Conservation (phyloP, 2,113 vertebrate species). For the Tragelaphus scriptus region DNA sequence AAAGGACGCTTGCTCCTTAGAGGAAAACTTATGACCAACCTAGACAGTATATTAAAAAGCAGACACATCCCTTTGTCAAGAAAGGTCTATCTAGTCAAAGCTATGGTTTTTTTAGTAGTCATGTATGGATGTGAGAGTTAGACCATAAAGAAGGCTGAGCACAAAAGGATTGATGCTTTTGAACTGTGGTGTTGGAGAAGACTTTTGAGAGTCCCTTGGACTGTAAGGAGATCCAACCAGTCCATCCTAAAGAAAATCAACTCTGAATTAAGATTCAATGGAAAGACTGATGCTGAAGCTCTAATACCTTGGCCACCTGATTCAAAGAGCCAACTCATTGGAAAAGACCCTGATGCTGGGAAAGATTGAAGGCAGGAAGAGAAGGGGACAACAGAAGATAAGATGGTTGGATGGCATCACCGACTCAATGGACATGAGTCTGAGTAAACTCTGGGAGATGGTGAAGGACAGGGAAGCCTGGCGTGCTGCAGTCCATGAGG, state of each 20-base stretch:
- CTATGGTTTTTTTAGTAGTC: neutral
- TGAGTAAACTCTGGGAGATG: neutral
- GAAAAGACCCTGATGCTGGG: neutral
- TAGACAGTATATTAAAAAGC: neutral
- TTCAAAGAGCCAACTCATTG: neutral
- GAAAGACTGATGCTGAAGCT: neutral
- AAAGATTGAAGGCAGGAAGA: neutral
- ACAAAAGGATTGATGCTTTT: neutral
- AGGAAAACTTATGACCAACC: neutral
- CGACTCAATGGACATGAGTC: accelerated
- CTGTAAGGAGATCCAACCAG: neutral
- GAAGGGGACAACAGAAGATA: accelerated
- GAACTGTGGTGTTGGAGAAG: neutral
- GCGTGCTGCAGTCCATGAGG: neutral
- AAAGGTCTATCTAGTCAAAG: neutral
- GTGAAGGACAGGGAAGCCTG: neutral
- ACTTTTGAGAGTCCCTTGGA: neutral
- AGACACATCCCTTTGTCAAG: neutral
- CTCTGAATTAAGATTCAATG: neutral
- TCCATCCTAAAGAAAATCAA: neutral
- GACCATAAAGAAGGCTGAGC: neutral
- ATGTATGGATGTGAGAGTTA: neutral
- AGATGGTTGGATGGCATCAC: neutral
- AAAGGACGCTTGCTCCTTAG: neutral
- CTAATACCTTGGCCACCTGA: neutral